Conservation (phyloP, 2,113 vertebrate species). For the Eupsittula cactorum region DNA sequence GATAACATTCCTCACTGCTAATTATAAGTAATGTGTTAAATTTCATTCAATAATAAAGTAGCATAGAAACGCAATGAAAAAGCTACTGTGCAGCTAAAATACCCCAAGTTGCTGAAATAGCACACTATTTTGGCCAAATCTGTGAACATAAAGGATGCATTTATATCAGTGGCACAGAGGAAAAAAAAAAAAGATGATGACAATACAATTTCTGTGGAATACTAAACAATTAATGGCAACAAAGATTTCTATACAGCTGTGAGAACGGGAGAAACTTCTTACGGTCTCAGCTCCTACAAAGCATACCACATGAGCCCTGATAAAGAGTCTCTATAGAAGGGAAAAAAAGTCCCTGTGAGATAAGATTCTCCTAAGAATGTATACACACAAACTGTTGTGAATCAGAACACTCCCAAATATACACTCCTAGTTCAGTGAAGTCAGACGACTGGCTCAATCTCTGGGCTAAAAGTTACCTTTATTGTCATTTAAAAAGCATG, state of each 20-base stretch:
- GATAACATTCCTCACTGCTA: slow-evolving; percentile 51
- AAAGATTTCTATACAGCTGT: background rate
- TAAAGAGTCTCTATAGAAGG: background rate
- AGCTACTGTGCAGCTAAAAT: slow-evolving; percentile 49
- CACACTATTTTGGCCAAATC: slow-evolving; percentile 40
- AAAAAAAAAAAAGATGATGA: background rate
- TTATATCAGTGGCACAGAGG: background rate
- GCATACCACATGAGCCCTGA: background rate
- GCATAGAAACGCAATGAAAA: slow-evolving; percentile 48
- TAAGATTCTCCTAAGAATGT: slow-evolving; percentile 5
- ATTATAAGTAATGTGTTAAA: slow-evolving; percentile 66
- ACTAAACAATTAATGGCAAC: slow-evolving; percentile 19
- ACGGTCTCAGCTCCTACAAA: background rate
- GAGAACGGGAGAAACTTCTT: slow-evolving; percentile 9
- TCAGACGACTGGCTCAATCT: background rate
- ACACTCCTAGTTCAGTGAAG: background rate
- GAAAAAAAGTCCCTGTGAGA: background rate
- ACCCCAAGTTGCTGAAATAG: slow-evolving; percentile 56
- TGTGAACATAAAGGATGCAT: slow-evolving; percentile 34
- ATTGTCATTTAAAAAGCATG: slow-evolving; percentile 25
- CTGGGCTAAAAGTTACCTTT: slow-evolving; percentile 13
- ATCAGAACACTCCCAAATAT: slow-evolving; percentile 12
- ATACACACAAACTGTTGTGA: background rate
- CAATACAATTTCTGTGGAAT: slow-evolving; percentile 30
- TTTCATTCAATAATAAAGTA: slow-evolving; percentile 62